A percentile compares a stretch with the other conserved stretches of the same genome.
phyloP scores from a whole-genome alignment of 2,888 invertebrate species.

The Sycophila texana region DNA sequence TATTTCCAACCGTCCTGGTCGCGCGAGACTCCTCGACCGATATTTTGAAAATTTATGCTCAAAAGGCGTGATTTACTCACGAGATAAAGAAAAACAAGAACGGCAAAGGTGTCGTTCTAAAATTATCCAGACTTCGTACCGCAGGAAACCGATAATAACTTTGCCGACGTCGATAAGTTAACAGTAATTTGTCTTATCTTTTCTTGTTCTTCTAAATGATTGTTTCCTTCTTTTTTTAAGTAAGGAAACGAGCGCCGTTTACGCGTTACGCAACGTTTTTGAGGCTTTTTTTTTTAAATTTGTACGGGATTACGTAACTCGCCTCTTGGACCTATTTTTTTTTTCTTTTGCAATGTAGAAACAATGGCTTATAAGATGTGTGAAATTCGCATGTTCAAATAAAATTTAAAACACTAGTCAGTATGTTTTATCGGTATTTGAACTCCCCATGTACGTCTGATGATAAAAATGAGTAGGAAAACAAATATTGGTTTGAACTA shows the following conservation, averaged over 20 bases:
- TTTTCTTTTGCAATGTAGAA: background rate
- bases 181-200: background rate
- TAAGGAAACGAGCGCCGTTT: no score
- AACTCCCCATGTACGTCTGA: background rate
- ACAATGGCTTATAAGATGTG: background rate
- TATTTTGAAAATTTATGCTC: background rate
- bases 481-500: slow-evolving; percentile 22
- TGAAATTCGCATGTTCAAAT: background rate
- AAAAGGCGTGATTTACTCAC: background rate
- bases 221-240: no score
- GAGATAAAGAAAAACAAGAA: background rate
- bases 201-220: no score
- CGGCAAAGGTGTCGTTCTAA: no score
- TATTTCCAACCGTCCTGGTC: background rate
- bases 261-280: no score
- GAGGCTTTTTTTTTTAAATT: no score
- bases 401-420: background rate
- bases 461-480: background rate
- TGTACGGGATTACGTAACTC: background rate
- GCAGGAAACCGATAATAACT: no score
- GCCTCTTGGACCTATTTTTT: background rate
- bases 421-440: no score
- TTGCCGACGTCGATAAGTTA: background rate
- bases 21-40: background rate
- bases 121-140: no score